Base-by-base conservation (phyloP, 2,113 vertebrate genomes). In the Thunnus thynnus region DNA sequence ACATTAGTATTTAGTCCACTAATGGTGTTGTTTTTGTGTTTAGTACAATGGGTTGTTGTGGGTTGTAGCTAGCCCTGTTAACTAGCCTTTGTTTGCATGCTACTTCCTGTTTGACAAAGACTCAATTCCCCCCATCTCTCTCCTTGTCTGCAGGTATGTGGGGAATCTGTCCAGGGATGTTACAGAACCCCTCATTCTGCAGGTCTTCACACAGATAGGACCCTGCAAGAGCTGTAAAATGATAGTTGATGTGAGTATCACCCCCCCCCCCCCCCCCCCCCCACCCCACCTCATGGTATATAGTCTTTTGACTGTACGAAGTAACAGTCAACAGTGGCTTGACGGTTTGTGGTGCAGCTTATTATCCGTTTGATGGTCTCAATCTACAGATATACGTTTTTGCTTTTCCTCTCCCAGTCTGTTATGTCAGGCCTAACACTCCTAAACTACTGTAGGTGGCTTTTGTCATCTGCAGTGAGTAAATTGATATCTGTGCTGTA, bases 211-310 rank as follows among this genome's bases (percentile, higher is more conserved):
- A 92, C 98, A 99, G 94, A 99, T 99, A 44, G 98, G 98, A 78
- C 98, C 97, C 2, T 99, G 98, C 95, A 99, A 99, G 94, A 99
- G 98, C 95, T 99, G 98, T 96, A 99, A 99, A 94, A 99, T 99
- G 98, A 99, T 99, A 70, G 96, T 98, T 87, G 98, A 99, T 94
- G 98, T 99, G 95, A 98, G 97, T 96, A 51, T 78, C 61, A 1
- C 10, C 8, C 5, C 17, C n/a, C 54, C 3, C 6, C 22, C 22
- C 22, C 32, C 5, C 32, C 32, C 32, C n/a, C n/a, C n/a, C n/a
- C n/a, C n/a, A 2, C 32, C 36, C 6, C 36, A 9, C 36, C 36
- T 41, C 36, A 41, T 44, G 64, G 14, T 25, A 1, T 30, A 30
- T 63, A 63, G 13, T 77, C 4, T 54, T 47, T 30, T 61, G 16